phyloP scores from a whole-genome alignment of 1,140 invertebrate genomes.

The Magallana gigas region DNA sequence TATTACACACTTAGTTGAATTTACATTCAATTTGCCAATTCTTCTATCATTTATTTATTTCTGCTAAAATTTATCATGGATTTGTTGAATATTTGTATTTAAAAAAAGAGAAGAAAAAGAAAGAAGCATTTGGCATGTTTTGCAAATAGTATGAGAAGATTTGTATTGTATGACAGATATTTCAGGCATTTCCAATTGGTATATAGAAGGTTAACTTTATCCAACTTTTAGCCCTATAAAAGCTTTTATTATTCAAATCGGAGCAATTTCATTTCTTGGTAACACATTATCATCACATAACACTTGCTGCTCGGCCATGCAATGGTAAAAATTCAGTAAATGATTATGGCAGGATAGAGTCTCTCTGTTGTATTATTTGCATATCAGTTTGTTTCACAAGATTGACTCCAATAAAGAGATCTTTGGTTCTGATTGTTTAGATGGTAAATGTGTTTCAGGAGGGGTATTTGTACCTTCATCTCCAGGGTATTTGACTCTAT shows the following conservation, averaged over 20 bases:
- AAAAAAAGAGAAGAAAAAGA: neutral
- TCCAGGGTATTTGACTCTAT: neutral
- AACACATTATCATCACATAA: slow-evolving; percentile 30
- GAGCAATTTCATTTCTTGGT: slow-evolving; percentile 26
- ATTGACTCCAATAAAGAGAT: slow-evolving; percentile 19
- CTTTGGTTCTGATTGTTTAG: neutral
- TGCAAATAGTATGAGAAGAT: neutral
- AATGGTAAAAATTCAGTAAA: slow-evolving; percentile 11
- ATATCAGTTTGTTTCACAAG: neutral
- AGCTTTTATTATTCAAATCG: slow-evolving; percentile 28
- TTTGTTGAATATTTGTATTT: slow-evolving; percentile 34
- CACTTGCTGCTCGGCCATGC: slow-evolving; percentile 7
- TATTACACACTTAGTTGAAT: slow-evolving; percentile 38
- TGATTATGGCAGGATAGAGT: neutral
- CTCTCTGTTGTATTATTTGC: neutral
- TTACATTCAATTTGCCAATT: slow-evolving; percentile 24
- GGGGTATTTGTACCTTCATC: neutral
- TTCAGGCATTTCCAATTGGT: neutral
- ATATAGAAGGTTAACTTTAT: neutral
- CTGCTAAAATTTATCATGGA: slow-evolving; percentile 1
- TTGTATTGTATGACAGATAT: neutral
- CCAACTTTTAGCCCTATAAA: neutral
- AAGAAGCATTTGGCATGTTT: slow-evolving; percentile 13
- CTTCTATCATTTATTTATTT: slow-evolving; percentile 30
- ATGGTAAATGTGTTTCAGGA: neutral